Base-by-base conservation (phyloP, 2,888 invertebrate species). In the Ophioninae sp. region DNA sequence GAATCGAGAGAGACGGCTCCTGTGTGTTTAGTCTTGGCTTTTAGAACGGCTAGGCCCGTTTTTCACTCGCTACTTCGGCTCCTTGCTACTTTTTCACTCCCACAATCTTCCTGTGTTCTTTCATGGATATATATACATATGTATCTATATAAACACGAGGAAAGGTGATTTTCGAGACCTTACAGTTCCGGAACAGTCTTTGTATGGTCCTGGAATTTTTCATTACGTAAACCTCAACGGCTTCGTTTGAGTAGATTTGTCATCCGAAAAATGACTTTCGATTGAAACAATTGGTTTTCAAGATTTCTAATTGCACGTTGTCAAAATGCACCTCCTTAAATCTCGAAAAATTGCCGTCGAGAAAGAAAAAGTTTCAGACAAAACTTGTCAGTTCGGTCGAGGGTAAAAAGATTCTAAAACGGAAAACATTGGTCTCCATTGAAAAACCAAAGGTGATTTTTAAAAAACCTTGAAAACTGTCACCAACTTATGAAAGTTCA, bases 1-100 rank as follows among this genome's bases (percentile, higher is more conserved):
- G 69, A 70, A 68, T 17, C 17, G 68, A 56, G 73, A 56, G 73
- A n/a, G 68, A 30, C 41, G 70, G 21, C 30, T 41, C 23, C 13
- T 69, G 80, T 69, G 64, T 80, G 80, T 83, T 80, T 80, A 80
- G 83, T 83, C 79, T 80, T 76, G 59, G 68, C 59, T 75, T 74
- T 79, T 50, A 44, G 67, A 21, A 65, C 64, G 44, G 61, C 13
- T 70, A 57, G 57, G 23, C 17, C 50, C 68, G 64, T 23, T 70
- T 78, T 78, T 64, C 78, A 65, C 75, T 75, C 75, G 65, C 56
- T 76, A 59, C 67, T 68, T 59, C 39, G 5, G 10, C 41, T 67
- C 21, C n/a, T 21, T 75, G 37, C 56, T 56, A 56, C 37, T 64
- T 74, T 44, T 62, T 50, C 50, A 64, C 62, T 61, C 73, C 2